A percentile compares a stretch with the other conserved stretches of the same genome.
Evolutionary conservation across 2,797 vertebrate species (phyloP).

Genomic region (Choloepus didactylus): DNA sequence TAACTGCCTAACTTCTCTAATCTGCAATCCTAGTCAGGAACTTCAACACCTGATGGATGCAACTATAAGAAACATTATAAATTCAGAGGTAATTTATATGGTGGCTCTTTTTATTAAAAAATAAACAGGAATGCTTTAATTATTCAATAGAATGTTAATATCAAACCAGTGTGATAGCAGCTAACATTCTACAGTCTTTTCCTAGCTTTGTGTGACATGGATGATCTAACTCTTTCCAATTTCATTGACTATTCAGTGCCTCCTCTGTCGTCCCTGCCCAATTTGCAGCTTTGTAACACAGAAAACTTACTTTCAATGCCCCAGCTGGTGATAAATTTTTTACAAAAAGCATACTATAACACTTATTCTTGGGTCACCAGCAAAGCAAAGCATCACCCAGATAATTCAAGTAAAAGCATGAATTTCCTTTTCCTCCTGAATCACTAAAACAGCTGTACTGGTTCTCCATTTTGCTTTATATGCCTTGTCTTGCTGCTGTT

Average conservation of each 20-base stretch:
- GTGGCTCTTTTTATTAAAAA: constrained; percentile 90
- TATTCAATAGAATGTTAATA: constrained; percentile 89
- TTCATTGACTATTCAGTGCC: constrained; percentile 77
- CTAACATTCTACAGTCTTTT: constrained; percentile 66
- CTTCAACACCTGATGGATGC: constrained; percentile 77
- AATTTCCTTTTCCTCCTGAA: constrained; percentile 9
- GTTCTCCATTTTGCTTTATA: not conserved
- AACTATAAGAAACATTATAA: constrained; percentile 83
- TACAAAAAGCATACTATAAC: constrained; percentile 54
- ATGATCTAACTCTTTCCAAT: constrained; percentile 77
- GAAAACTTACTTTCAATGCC: constrained; percentile 67
- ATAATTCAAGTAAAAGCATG: constrained; percentile 24
- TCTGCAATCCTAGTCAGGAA: constrained; percentile 78
- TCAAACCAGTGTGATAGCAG: constrained; percentile 81
- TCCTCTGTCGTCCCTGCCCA: constrained; percentile 81
- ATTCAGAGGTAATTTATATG: constrained; percentile 81
- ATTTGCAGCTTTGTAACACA: constrained; percentile 76
- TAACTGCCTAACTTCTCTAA: constrained; percentile 82
- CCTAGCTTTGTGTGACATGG: constrained; percentile 29
- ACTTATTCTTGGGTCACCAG: constrained; percentile 26
- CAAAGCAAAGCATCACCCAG: constrained; percentile 31
- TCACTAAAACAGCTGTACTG: not conserved
- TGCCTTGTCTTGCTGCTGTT: not conserved
- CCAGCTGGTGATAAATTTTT: constrained; percentile 71
- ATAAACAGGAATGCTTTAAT: constrained; percentile 88